phyloP scores from a whole-genome alignment of 2,888 invertebrate genomes.

The Scotopteryx bipunctaria region DNA sequence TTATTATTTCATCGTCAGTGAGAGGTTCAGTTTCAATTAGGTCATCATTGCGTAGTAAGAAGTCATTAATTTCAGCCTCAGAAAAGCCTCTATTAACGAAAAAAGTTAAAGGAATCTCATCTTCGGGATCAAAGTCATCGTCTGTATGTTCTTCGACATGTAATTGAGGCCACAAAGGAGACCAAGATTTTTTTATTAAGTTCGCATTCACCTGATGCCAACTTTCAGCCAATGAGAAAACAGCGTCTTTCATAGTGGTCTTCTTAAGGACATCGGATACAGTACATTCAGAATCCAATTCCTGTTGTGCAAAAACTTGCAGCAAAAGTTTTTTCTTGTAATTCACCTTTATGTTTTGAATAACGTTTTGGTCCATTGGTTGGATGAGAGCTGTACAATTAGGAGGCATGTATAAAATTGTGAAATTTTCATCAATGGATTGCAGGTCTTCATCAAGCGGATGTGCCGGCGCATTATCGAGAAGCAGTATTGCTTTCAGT shows the following conservation, averaged over 20 bases:
- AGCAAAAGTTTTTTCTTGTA: no score
- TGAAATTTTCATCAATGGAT: not conserved
- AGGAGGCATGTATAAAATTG: slow-evolving; percentile 1
- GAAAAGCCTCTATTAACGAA: slow-evolving; percentile 13
- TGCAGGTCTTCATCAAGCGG: slow-evolving; percentile 1
- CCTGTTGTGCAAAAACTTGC: slow-evolving; percentile 1
- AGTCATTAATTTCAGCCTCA: slow-evolving; percentile 20
- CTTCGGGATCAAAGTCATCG: slow-evolving; percentile 11
- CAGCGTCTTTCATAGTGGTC: slow-evolving; percentile 21
- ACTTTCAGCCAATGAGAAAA: slow-evolving; percentile 11
- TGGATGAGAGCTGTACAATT: not conserved
- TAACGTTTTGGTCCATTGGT: slow-evolving; percentile 8
- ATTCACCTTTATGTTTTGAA: slow-evolving; percentile 3
- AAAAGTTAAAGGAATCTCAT: slow-evolving; percentile 15
- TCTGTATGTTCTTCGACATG: not conserved
- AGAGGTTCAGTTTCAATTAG: slow-evolving; percentile 17
- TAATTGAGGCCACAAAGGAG: not conserved
- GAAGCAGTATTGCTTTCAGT: not conserved
- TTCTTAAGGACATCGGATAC: slow-evolving; percentile 40
- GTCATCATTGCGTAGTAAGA: slow-evolving; percentile 21
- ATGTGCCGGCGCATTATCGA: slow-evolving; percentile 8
- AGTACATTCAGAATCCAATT: slow-evolving; percentile 12
- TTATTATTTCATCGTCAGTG: slow-evolving; percentile 26
- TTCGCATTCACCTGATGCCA: slow-evolving; percentile 8
- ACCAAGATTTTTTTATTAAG: slow-evolving; percentile 11